phyloP scores from a whole-genome alignment of 2,797 vertebrate species.

The Molossus alvarezi region DNA sequence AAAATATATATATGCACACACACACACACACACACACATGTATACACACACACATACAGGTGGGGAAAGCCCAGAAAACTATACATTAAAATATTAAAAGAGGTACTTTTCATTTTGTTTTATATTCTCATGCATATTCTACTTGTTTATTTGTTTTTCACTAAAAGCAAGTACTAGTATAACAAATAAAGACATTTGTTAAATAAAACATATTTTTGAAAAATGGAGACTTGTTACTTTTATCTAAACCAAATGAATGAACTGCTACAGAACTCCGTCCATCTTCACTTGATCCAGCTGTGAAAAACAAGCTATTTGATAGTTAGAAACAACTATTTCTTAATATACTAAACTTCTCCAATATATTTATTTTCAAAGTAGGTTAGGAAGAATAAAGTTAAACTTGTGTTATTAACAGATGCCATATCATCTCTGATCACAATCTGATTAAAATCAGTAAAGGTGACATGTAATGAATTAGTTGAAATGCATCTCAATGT shows the following conservation, averaged over 20 bases:
- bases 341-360: conserved; percentile 12
- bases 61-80: conserved; percentile 8
- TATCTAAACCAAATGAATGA: not conserved
- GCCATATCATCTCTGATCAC: conserved; percentile 43
- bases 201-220: conserved; percentile 13
- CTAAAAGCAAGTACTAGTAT: conserved; percentile 25
- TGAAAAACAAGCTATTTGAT: conserved; percentile 37
- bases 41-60: not conserved
- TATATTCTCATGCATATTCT: not conserved
- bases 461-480: not conserved
- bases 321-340: conserved; percentile 37
- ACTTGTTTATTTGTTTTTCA: not conserved
- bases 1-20: not conserved
- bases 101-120: conserved; percentile 49
- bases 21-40: not conserved
- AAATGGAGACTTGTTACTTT: conserved; percentile 19
- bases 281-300: not conserved
- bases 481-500: not conserved
- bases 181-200: conserved; percentile 40
- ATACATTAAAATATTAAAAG: conserved; percentile 49
- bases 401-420: conserved; percentile 4
- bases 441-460: not conserved
- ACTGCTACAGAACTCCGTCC: not conserved
- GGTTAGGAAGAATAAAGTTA: not conserved
- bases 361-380: conserved; percentile 50